Percentiles rank a stretch among this genome's conserved stretches.
Evolutionary conservation across 1,140 invertebrate species (phyloP).

Genomic region (Anastatus disparis): DNA sequence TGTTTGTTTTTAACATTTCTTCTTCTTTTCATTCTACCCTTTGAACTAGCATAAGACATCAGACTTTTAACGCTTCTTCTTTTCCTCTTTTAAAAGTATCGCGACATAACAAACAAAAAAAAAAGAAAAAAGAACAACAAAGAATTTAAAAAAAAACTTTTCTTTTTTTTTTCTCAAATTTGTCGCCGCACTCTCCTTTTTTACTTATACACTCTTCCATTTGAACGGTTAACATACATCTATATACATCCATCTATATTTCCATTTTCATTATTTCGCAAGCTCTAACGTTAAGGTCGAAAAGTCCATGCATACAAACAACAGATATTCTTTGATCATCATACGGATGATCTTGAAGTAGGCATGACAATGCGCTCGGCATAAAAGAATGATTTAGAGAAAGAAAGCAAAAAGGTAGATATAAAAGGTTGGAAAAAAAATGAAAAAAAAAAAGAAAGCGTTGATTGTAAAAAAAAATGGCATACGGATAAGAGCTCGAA

Average conservation of each 20-base stretch:
- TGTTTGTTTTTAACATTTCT: not conserved
- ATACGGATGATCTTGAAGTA: not conserved
- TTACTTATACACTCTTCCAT: no score
- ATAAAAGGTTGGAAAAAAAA: no score
- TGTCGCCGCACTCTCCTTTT: not conserved
- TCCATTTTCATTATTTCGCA: slow-evolving; percentile 12
- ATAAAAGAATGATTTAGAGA: slow-evolving; percentile 19
- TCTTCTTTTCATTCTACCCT: not conserved
- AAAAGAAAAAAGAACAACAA: not conserved
- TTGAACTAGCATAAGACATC: not conserved
- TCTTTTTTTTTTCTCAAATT: not conserved
- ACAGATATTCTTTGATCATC: slow-evolving; percentile 22
- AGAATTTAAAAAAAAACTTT: not conserved
- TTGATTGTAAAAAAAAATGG: slow-evolving; percentile 13
- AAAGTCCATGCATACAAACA: not conserved
- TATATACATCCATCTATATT: not conserved
- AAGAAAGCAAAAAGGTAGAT: not conserved
- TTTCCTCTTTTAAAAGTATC: no score
- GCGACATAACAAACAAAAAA: not conserved
- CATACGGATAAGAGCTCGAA: not conserved
- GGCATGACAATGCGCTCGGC: slow-evolving; percentile 3
- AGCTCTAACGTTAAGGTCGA: not conserved
- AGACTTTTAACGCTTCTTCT: no score
- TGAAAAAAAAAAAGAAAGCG: not conserved
- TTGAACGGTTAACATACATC: no score